Percentiles rank a stretch among this genome's conserved stretches.
Conservation (phyloP, 2,113 vertebrate species). For the Formicarius rufipectus region DNA sequence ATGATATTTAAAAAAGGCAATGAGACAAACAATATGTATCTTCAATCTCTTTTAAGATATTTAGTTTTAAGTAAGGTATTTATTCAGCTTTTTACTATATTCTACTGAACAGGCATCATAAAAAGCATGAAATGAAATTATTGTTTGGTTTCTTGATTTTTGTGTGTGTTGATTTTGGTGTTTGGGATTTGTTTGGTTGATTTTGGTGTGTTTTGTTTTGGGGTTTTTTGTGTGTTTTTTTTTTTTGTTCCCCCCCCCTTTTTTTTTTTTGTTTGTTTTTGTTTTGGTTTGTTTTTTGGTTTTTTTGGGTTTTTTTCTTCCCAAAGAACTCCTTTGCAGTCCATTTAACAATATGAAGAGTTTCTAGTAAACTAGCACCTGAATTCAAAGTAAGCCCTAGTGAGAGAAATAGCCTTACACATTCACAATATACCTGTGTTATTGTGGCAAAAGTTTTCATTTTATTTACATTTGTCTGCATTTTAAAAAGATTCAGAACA, state of each 20-base stretch:
- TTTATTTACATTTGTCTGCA: background rate
- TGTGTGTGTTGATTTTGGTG: background rate
- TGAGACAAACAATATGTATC: background rate
- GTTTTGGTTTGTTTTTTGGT: too few relatives aligned
- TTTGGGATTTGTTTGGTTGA: background rate
- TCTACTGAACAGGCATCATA: background rate
- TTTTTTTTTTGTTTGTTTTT: too few relatives aligned
- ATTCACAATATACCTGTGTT: background rate
- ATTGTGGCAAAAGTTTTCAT: background rate
- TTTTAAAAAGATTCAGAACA: background rate
- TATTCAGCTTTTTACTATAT: background rate
- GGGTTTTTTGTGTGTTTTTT: too few relatives aligned
- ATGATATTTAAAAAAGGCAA: background rate
- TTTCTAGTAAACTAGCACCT: constrained; percentile 22
- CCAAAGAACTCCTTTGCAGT: background rate
- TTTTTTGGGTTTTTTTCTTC: background rate
- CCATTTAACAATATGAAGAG: background rate
- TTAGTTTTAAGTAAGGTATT: background rate
- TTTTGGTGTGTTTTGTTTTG: too few relatives aligned
- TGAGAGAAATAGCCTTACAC: background rate
- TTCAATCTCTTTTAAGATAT: constrained; percentile 11
- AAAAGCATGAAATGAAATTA: background rate
- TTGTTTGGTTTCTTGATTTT: background rate
- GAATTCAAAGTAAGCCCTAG: background rate
- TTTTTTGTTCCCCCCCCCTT: too few relatives aligned